Evolutionary conservation across 2,888 invertebrate species (phyloP).

Genomic region (Therioaphis trifolii): DNA sequence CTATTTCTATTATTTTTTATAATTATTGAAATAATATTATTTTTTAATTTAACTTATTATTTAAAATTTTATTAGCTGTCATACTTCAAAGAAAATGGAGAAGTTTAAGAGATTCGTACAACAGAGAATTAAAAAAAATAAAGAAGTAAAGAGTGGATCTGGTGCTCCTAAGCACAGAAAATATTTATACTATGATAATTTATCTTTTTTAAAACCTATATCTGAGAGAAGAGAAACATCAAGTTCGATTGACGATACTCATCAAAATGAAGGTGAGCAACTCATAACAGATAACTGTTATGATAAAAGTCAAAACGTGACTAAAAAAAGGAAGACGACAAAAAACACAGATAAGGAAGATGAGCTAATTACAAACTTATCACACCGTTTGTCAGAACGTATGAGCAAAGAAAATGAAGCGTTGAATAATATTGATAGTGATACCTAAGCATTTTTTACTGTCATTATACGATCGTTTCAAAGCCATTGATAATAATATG

Average conservation of each 20-base stretch:
- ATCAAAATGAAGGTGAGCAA: neutral
- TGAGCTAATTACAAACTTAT: too few relatives aligned
- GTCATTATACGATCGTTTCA: too few relatives aligned
- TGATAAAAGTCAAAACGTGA: neutral
- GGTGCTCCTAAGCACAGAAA: neutral
- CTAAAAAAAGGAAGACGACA: neutral
- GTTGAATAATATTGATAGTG: too few relatives aligned
- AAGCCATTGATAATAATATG: too few relatives aligned
- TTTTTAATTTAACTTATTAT: too few relatives aligned
- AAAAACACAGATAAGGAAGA: neutral
- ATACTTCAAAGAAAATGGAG: neutral
- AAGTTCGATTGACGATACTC: neutral
- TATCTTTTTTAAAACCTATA: constrained; percentile 8
- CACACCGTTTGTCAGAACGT: too few relatives aligned
- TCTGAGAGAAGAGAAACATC: neutral
- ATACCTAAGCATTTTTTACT: too few relatives aligned
- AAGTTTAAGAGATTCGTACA: constrained; percentile 1
- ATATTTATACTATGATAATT: neutral
- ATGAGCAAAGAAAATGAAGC: too few relatives aligned
- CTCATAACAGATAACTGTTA: neutral
- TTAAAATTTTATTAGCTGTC: neutral
- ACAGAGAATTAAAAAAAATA: constrained; percentile 1
- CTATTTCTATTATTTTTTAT: neutral
- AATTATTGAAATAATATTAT: too few relatives aligned
- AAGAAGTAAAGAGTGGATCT: neutral